Percentiles rank a stretch among this genome's conserved stretches.
phyloP scores from a whole-genome alignment of 2,797 vertebrate species.

The Silurus aristotelis region DNA sequence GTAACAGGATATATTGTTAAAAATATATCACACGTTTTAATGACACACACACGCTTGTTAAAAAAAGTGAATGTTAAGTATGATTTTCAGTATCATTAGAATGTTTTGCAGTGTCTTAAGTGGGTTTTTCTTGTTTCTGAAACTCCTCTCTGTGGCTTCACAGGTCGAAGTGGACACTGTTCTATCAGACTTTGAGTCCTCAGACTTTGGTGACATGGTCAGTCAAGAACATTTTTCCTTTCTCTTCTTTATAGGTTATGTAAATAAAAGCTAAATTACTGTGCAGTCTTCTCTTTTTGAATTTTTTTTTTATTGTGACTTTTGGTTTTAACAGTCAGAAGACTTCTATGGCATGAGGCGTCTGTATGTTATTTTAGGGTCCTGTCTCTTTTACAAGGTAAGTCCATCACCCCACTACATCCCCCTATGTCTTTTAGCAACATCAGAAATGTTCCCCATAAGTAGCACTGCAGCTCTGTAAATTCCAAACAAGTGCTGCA shows the following conservation, averaged over 20 bases:
- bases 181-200: constrained; percentile 91
- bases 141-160: constrained; percentile 47
- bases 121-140: background rate
- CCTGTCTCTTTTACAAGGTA: constrained; percentile 97
- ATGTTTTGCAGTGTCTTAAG: background rate
- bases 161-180: constrained; percentile 90
- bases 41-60: background rate
- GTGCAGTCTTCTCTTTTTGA: constrained; percentile 3
- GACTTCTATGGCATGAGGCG: constrained; percentile 91
- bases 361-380: constrained; percentile 88
- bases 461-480: background rate
- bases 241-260: background rate
- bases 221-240: constrained; percentile 37
- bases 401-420: constrained; percentile 35
- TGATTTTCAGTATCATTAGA: background rate
- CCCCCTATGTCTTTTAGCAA: background rate
- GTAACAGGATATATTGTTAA: background rate
- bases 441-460: background rate
- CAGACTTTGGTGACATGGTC: constrained; percentile 97
- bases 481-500: constrained; percentile 15
- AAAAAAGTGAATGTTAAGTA: no score
- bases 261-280: background rate
- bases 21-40: background rate
- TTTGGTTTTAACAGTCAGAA: constrained; percentile 80
- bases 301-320: background rate